Evolutionary conservation across 2,797 vertebrate species (phyloP).

Genomic region (Trachurus trachurus): DNA sequence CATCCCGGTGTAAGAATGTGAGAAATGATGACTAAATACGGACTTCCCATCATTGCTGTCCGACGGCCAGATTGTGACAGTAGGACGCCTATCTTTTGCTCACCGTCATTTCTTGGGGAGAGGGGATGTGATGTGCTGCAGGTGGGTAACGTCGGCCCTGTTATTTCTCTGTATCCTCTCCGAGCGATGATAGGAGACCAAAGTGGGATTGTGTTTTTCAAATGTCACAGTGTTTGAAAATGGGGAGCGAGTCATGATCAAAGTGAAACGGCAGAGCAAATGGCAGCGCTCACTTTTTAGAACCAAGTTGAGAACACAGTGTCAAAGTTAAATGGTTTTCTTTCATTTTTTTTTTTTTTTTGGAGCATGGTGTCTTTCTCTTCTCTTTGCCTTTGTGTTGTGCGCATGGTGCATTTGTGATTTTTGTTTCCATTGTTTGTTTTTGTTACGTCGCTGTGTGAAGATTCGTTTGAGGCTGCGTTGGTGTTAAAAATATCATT

Average conservation of each 20-base stretch:
- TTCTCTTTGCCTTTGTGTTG: constrained; percentile 27
- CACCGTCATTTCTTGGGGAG: constrained; percentile 73
- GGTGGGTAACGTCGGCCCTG: constrained; percentile 63
- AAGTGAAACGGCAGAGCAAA: constrained; percentile 69
- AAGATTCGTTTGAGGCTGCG: constrained; percentile 8
- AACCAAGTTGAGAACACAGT: constrained; percentile 57
- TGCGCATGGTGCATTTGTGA: not conserved
- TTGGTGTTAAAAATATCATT: constrained; percentile 19
- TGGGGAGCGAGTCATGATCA: constrained; percentile 67
- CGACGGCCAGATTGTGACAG: constrained; percentile 73
- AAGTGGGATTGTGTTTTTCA: constrained; percentile 72
- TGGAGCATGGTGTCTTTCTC: constrained; percentile 13
- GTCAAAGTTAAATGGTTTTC: constrained; percentile 69
- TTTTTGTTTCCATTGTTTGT: not conserved
- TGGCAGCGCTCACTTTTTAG: constrained; percentile 56
- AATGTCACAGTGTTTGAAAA: constrained; percentile 75
- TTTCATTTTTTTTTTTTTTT: constrained; percentile 22
- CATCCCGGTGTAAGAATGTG: constrained; percentile 49
- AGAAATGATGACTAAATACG: constrained; percentile 69
- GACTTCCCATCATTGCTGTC: constrained; percentile 66
- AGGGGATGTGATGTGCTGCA: constrained; percentile 65
- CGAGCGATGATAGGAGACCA: constrained; percentile 66
- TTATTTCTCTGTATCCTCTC: constrained; percentile 69
- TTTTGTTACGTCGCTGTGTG: constrained; percentile 1
- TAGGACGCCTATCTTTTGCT: constrained; percentile 73